Percentiles rank a stretch among this genome's conserved stretches.
phyloP scores from a whole-genome alignment of 1,140 invertebrate genomes.

The Gonioctena quinquepunctata region DNA sequence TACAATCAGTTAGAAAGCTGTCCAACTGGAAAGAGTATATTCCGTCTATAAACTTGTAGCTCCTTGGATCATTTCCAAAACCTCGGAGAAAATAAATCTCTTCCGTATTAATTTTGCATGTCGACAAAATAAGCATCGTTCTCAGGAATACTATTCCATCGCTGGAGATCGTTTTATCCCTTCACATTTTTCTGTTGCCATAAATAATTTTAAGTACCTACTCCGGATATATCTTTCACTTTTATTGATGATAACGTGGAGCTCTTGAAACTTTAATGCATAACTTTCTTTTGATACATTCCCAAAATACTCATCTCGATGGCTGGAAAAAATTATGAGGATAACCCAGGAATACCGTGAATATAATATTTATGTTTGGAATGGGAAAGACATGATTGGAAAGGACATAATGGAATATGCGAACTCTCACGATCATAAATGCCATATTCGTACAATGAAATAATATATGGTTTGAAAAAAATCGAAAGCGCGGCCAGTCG shows the following conservation, averaged over 20 bases:
- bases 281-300: conserved; percentile 3
- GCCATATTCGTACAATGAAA: no score
- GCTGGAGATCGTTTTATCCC: not conserved
- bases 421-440: no score
- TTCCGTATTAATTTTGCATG: not conserved
- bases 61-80: not conserved
- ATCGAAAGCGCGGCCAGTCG: no score
- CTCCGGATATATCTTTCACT: not conserved
- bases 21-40: not conserved
- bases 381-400: no score
- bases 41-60: not conserved
- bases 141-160: not conserved
- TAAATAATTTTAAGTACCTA: not conserved
- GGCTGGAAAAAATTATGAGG: no score
- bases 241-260: conserved; percentile 1
- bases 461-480: no score
- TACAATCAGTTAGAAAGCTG: no score
- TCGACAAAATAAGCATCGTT: not conserved
- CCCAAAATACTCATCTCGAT: no score
- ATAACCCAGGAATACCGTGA: no score
- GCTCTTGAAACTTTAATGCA: not conserved
- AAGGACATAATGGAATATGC: no score
- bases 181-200: not conserved
- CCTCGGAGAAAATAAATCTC: not conserved
- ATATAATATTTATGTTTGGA: no score